A percentile compares a stretch with the other conserved stretches of the same genome.
phyloP scores from a whole-genome alignment of 2,797 vertebrate species.

The Diglossa cyanea region DNA sequence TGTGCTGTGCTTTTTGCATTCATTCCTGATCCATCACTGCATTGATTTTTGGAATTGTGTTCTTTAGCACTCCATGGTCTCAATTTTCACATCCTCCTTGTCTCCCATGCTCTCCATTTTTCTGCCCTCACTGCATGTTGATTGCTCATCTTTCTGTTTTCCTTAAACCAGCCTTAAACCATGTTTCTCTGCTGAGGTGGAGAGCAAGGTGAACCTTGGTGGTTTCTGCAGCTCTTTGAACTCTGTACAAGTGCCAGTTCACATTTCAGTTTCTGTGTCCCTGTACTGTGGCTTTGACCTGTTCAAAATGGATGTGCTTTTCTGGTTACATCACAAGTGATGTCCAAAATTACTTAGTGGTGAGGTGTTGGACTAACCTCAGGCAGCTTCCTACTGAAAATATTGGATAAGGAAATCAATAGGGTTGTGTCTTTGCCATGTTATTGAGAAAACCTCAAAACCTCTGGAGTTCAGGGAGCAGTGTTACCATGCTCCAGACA shows the following conservation, averaged over 20 bases:
- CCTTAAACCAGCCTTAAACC: background rate
- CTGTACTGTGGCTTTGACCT: background rate
- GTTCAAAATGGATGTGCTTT: background rate
- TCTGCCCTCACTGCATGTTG: background rate
- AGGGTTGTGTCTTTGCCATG: background rate
- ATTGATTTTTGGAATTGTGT: constrained; percentile 62
- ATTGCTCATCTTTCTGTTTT: background rate
- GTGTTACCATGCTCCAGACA: background rate
- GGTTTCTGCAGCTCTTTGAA: background rate
- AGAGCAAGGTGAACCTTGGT: background rate
- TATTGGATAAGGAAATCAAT: background rate
- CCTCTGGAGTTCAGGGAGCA: background rate
- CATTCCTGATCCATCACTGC: constrained; percentile 39
- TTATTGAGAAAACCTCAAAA: background rate
- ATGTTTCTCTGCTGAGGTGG: background rate
- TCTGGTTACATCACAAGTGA: background rate
- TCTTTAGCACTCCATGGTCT: constrained; percentile 22
- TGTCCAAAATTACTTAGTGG: background rate
- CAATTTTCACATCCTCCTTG: constrained; percentile 33
- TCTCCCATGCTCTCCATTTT: background rate
- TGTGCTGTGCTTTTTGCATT: constrained; percentile 52
- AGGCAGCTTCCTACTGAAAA: background rate
- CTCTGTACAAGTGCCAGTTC: background rate
- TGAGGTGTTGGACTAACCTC: background rate
- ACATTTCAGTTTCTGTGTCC: background rate